These are phyloP conservation scores for Andrena fulva DNA, from an alignment of 2,888 invertebrate species.

Conservation along the genomic window DNA sequence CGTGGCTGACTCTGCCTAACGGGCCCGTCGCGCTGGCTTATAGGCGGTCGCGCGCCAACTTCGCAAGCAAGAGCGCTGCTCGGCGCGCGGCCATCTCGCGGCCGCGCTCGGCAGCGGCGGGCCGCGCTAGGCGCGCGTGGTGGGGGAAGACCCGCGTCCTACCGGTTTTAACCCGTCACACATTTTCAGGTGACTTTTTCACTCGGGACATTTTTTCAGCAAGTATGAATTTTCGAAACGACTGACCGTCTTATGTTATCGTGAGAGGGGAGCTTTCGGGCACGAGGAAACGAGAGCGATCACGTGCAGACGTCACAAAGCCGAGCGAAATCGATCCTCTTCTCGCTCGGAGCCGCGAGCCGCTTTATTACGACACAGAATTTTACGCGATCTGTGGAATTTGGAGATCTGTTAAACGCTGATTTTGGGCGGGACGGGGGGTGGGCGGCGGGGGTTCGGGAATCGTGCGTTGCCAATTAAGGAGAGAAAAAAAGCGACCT, in stretches of 20 bases:
- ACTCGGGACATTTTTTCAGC: constrained; percentile 12
- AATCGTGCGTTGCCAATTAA: constrained; percentile 19
- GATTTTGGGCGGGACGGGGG: background rate
- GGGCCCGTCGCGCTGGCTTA: no score
- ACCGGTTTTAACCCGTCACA: no score
- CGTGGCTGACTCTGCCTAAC: no score
- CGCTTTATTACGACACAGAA: constrained; percentile 6
- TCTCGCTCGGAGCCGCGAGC: constrained; percentile 22
- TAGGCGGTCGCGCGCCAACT: no score
- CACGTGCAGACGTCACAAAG: constrained; percentile 25
- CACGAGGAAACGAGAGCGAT: constrained; percentile 17
- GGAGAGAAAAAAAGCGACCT: constrained; percentile 27
- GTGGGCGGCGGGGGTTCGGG: background rate
- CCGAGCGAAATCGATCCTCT: constrained; percentile 39
- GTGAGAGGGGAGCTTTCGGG: background rate
- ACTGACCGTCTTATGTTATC: no score
- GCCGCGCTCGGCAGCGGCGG: no score
- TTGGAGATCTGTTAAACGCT: constrained; percentile 26
- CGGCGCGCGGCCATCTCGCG: no score
- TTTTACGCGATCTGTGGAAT: constrained; percentile 37
- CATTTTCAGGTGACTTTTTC: constrained; percentile 55
- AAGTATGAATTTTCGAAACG: constrained; percentile 4
- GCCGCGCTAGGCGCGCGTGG: no score
- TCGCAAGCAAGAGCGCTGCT: no score
- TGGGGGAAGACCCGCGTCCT: no score